These are phyloP conservation scores for Hipposideros larvatus DNA, from an alignment of 2,797 vertebrate species.

Conservation along the genomic window DNA sequence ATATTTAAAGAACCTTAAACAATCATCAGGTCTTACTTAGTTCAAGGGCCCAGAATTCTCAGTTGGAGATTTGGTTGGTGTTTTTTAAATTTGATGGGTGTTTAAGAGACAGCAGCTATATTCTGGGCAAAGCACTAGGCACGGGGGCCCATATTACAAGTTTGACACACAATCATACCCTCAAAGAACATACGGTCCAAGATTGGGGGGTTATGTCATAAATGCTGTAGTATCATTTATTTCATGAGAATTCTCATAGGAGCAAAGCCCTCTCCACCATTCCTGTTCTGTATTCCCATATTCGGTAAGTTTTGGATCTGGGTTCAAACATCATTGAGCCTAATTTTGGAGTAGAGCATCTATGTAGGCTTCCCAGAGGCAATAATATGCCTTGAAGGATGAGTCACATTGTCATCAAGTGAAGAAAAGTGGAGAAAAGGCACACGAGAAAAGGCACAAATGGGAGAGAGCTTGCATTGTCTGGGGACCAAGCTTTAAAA, in stretches of 20 bases:
- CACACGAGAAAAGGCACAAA: neutral
- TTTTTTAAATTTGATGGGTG: neutral
- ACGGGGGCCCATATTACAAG: neutral
- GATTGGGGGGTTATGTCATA: neutral
- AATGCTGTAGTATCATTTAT: neutral
- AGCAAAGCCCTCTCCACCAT: neutral
- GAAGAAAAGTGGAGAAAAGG: neutral
- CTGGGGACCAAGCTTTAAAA: neutral
- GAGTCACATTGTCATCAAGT: neutral
- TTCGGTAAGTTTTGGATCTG: neutral
- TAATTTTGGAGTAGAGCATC: neutral
- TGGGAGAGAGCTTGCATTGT: rapidly evolving
- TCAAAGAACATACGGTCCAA: neutral
- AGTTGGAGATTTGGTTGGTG: neutral
- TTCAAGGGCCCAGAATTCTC: neutral
- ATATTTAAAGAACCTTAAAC: constrained; percentile 12
- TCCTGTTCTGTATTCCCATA: neutral
- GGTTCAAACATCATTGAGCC: neutral
- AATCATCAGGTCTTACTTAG: neutral
- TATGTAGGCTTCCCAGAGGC: neutral
- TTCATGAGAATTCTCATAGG: neutral
- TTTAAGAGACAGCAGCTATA: neutral
- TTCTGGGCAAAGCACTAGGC: neutral
- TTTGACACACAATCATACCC: neutral
- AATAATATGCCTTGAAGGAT: neutral